Base-by-base conservation (phyloP, 2,797 vertebrate species). In the Craterocephalus amniculus region DNA sequence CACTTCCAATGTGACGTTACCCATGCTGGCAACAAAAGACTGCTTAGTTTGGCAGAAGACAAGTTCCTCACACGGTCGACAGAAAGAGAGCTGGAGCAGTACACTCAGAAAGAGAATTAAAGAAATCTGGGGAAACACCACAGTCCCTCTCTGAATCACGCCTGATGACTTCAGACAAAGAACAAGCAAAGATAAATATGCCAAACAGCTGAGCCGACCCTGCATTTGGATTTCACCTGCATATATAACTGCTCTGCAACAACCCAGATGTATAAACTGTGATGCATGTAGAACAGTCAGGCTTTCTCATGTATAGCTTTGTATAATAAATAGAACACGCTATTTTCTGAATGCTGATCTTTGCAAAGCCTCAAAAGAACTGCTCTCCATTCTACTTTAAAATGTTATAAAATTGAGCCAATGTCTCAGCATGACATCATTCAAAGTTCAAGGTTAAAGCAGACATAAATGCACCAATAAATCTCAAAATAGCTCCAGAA, bases 401-500 rank as follows among this genome's bases (percentile, higher is more conserved):
- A 73, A 64, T 27, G 20, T 72, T 54, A 11, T 43, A 38, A 63
- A 78, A 67, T 63, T 67, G 34, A 65, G 35, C 70, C 43, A 45
- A 65, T 49, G 65, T 80, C 38, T 75, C 40, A 62, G 62, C 24
- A 59, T 74, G 78, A 69, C 72, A 72, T 72, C 62, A 60, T 35
- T 56, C 57, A 54, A 22, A 63, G 35, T 56, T 62, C 52, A 62
- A 70, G 34, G 67, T 58, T 66, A 60, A 66, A 80, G 57, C 4
- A 14, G 75, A 83, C 74, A 81, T 63, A 67, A 76, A 74, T 65
- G 43, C 55, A 52, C 43, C 67, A 74, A 64, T 75, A 82, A 68
- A 81, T 73, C 79, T 74, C 38, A 64, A 78, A 81, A 76, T 62
- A 38, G 63, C 70, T 79, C 63, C 58, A 61, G 57, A 67, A 84